Evolutionary conservation across 2,797 vertebrate genomes (phyloP).

Genomic region (Myotis planiceps): DNA sequence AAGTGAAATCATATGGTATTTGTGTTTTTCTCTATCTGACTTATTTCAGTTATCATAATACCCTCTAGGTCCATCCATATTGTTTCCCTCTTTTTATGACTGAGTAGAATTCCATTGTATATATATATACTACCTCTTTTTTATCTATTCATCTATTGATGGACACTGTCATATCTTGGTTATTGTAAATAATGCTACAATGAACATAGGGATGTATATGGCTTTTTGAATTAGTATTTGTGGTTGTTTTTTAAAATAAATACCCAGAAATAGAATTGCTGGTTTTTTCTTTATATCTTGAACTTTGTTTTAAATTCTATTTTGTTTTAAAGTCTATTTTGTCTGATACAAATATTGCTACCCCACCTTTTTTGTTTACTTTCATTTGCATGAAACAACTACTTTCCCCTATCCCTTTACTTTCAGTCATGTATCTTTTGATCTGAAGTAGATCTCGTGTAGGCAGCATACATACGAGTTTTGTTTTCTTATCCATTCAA

Average conservation of each 20-base stretch:
- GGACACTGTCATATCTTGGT: not conserved
- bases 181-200: not conserved
- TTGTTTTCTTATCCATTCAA: not conserved
- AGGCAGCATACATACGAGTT: not conserved
- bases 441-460: not conserved
- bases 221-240: not conserved
- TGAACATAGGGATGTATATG: not conserved
- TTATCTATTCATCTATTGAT: not conserved
- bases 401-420: not conserved
- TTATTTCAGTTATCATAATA: not conserved
- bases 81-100: not conserved
- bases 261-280: not conserved
- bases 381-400: not conserved
- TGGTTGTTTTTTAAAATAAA: not conserved
- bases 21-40: not conserved
- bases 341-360: not conserved
- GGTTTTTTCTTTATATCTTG: not conserved
- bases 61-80: not conserved
- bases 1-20: not conserved
- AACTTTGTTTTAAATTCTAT: not conserved
- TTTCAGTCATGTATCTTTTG: not conserved
- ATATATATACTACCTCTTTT: not conserved
- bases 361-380: not conserved
- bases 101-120: not conserved
- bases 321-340: not conserved